Percentiles rank a stretch among this genome's conserved stretches.
phyloP scores from a whole-genome alignment of 2,888 invertebrate genomes.

The Euclidia mi region DNA sequence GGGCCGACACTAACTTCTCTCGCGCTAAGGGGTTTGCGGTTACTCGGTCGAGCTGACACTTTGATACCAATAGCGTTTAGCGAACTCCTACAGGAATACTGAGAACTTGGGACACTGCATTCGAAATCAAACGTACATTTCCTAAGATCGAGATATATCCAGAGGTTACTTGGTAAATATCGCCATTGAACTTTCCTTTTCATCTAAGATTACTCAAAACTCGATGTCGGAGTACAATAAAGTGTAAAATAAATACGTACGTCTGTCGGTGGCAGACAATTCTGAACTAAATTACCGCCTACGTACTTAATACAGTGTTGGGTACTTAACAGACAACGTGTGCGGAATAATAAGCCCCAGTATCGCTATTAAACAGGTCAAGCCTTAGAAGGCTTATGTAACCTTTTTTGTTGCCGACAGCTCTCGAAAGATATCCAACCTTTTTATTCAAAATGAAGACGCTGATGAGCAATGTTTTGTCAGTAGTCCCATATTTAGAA shows the following conservation, averaged over 20 bases:
- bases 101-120: conserved; percentile 20
- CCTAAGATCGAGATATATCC: no score
- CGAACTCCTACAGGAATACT: conserved; percentile 43
- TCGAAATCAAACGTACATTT: conserved; percentile 27
- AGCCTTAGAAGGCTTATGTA: neutral
- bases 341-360: conserved; percentile 24
- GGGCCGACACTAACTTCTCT: conserved; percentile 57
- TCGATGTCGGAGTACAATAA: no score
- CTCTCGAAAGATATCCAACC: neutral
- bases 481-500: no score
- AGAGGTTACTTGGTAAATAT: no score
- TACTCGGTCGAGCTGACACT: conserved; percentile 60
- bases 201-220: no score
- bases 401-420: neutral
- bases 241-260: no score
- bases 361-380: conserved; percentile 7
- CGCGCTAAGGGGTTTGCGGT: conserved; percentile 58
- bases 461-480: no score
- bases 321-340: conserved; percentile 9
- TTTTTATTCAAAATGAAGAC: neutral
- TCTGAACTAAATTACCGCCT: conserved; percentile 34
- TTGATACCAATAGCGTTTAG: conserved; percentile 63
- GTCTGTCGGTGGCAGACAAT: conserved; percentile 30
- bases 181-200: no score
- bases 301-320: conserved; percentile 34